Conservation (phyloP, 2,113 vertebrate species). For the Platanista minor region DNA sequence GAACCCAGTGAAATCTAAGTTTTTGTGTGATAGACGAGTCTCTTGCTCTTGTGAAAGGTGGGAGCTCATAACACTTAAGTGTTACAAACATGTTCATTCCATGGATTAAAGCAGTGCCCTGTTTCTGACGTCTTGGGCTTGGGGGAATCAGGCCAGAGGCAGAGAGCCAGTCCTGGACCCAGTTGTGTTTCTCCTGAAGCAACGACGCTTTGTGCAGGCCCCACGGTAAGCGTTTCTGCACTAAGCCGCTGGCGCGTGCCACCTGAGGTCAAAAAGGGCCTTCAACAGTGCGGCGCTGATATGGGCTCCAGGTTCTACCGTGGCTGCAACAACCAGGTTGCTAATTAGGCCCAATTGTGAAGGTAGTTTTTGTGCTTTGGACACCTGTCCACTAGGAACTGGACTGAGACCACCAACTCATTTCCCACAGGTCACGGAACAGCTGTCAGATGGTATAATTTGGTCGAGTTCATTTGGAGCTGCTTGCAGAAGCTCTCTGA, state of each 20-base stretch:
- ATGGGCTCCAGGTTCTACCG: constrained; percentile 44
- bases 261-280: constrained; percentile 39
- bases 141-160: background rate
- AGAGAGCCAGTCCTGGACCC: background rate
- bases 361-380: constrained; percentile 69
- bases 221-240: background rate
- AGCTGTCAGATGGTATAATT: constrained; percentile 82
- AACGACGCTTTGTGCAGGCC: background rate
- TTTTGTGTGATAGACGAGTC: background rate
- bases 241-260: background rate
- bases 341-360: constrained; percentile 66
- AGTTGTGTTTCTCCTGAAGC: constrained; percentile 44
- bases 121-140: background rate
- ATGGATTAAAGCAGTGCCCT: background rate
- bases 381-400: constrained; percentile 79
- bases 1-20: background rate
- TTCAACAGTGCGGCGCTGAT: constrained; percentile 29
- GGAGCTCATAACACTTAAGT: background rate
- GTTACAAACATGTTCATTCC: background rate
- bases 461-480: constrained; percentile 79
- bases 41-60: background rate
- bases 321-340: constrained; percentile 54
- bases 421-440: constrained; percentile 81
- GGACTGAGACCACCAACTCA: constrained; percentile 78
- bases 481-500: constrained; percentile 76